A percentile compares a stretch with the other conserved stretches of the same genome.
These are phyloP conservation scores for Hippocampus guttulatus DNA, from an alignment of 2,113 vertebrate species.

Conservation along the genomic window DNA sequence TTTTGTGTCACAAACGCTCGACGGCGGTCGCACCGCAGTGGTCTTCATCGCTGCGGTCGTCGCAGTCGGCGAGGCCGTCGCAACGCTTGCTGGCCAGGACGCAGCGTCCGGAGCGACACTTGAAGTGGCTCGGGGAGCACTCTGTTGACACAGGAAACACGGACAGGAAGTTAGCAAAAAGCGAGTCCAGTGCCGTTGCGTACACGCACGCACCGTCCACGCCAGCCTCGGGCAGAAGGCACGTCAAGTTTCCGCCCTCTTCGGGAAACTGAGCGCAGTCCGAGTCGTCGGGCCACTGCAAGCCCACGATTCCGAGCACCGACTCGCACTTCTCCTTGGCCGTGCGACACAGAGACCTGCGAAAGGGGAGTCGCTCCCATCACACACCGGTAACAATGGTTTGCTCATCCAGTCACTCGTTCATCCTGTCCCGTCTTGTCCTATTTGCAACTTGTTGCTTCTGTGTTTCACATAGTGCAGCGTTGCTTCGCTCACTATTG, in stretches of 20 bases:
- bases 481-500: too few species aligned
- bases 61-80: slow-evolving; percentile 89
- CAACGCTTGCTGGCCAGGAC: slow-evolving; percentile 86
- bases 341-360: slow-evolving; percentile 81
- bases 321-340: slow-evolving; percentile 89
- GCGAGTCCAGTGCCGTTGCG: accelerated
- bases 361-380: not conserved
- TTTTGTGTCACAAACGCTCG: not conserved
- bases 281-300: slow-evolving; percentile 93
- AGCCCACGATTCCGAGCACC: slow-evolving; percentile 88
- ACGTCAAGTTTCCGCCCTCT: slow-evolving; percentile 79
- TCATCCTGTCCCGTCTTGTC: too few species aligned
- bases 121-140: slow-evolving; percentile 95
- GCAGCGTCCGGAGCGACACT: slow-evolving; percentile 86
- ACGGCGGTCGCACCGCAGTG: slow-evolving; percentile 79
- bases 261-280: slow-evolving; percentile 91
- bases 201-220: slow-evolving; percentile 74
- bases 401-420: too few species aligned
- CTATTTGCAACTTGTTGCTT: too few species aligned
- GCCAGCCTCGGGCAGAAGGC: slow-evolving; percentile 83
- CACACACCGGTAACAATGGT: not conserved
- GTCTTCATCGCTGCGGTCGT: slow-evolving; percentile 93
- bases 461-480: too few species aligned
- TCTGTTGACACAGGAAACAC: slow-evolving; percentile 71
- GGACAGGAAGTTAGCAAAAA: not conserved